Base-by-base conservation (phyloP, 2,113 vertebrate species). In the Artemisiospiza belli region DNA sequence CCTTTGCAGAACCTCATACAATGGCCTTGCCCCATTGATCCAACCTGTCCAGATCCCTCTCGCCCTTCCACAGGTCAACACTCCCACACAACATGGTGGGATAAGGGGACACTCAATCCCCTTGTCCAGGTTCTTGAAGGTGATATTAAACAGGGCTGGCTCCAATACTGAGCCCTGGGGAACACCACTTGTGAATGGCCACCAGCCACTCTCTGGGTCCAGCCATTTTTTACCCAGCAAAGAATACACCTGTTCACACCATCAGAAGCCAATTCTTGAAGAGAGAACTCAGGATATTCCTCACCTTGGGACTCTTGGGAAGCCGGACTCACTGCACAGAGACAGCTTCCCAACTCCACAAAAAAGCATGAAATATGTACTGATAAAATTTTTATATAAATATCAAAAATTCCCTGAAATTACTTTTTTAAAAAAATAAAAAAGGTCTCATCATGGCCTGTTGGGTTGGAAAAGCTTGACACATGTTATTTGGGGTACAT, bases 1-100 rank as follows among this genome's bases (percentile, higher is more conserved):
- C 15, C n/a, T n/a, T 15, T 67, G 3, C 3, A 46, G 28, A 39
- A 61, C 10, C 7, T 12, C 46, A 1, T 35, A 25, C 3, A 1
- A 35, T 51, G 39, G 30, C 54, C 28, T 61, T 21, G 11, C 4
- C 61, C 33, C 9, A 8, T 17, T 3, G 1, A 82, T 61, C 46
- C 39, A 46, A 20, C 24, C 54, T 47, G 17, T 35, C 13, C 39
- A 75, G n/a, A 68, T 47, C 46, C 30, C 23, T 62, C 62, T 15
- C 15, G 11, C 61, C 15, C n/a, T 54, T 51, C 28, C 1, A 2
- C 24, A 89, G 20, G 31, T 46, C 23, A 82, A 3, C 3, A 2
- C 20, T 75, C 39, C 24, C 62, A 62, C 8, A 20, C 14, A 74
- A 33, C 28, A 46, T 5, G 25, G 41, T 47, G 10, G 30, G 20